Percentiles rank a stretch among this genome's conserved stretches.
These are phyloP conservation scores for Disparrhopalites patrizii DNA, from an alignment of 2,888 invertebrate species.

Conservation along the genomic window DNA sequence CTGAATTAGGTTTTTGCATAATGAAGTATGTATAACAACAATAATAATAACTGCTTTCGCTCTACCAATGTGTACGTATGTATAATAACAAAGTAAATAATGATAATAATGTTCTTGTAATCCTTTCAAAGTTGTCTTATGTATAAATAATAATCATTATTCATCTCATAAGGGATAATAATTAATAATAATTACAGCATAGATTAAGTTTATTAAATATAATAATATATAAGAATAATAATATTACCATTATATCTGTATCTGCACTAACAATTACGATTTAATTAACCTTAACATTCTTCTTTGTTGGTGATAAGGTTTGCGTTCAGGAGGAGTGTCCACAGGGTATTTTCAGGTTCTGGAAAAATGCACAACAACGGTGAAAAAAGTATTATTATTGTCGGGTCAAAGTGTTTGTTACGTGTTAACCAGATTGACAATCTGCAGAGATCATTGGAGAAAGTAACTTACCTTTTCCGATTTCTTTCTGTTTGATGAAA, in stretches of 20 bases:
- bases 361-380: conserved; percentile 19
- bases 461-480: conserved; percentile 43
- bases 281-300: no score
- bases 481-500: conserved; percentile 34
- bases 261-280: neutral
- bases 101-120: neutral
- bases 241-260: no score
- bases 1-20: no score
- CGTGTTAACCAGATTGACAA: no score
- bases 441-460: no score
- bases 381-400: neutral
- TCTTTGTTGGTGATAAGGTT: conserved; percentile 30
- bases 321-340: conserved; percentile 39
- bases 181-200: no score
- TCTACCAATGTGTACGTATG: neutral
- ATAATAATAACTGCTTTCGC: neutral
- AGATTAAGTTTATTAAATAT: neutral
- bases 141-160: no score
- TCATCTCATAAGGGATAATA: no score
- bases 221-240: neutral
- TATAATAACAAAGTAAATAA: no score
- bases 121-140: neutral
- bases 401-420: no score
- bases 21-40: neutral
- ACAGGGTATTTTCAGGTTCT: conserved; percentile 41